Evolutionary conservation across 2,888 invertebrate species (phyloP), one percentile per base, ranked within the genome.

Genomic region (Rhaphigaster nebulosa): DNA sequence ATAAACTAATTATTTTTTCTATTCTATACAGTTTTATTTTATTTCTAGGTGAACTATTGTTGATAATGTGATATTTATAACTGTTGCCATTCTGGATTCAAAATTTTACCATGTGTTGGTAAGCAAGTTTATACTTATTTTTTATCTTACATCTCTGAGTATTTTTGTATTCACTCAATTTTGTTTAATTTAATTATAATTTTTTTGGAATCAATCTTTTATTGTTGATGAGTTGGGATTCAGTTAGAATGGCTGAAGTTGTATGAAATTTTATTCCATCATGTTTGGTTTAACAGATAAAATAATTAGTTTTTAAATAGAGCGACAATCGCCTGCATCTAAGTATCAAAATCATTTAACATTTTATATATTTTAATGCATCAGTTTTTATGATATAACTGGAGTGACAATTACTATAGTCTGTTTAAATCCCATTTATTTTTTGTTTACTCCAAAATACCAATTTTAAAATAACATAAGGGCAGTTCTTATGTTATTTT

Each of bases 61-160:
- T 84, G 18, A 38, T 76, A 45, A 84, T 84, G 84, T 84, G 84
- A 84, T 45, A 76, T 76, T 50, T 50, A 12, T 50, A 50, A 84
- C n/a, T 80, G 41, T n/a, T 84, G 13, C 10, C 84, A 45, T 76
- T 76, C 70, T 38, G 70, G 70, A 84, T 45, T 45, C 84, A 45
- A 84, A 84, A 45, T 76, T 76, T 76, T 34, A 38, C n/a, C 12
- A 84, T 84, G 84, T 84, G 84, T n/a, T 84, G 84, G 84, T 84
- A 84, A 45, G 84, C 45, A 45, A 84, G 20, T 76, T 65, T 29
- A 76, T 38, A 18, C 38, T 76, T 76, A 38, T 13, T 84, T 84
- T 34, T 23, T 84, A 45, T 84, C 45, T 84, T 80, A 50, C 15
- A 15, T 80, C 41, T 80, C 34, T 1, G 15, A 38, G 0, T 2